phyloP scores from a whole-genome alignment of 2,113 vertebrate species.

The Corythoichthys intestinalis region DNA sequence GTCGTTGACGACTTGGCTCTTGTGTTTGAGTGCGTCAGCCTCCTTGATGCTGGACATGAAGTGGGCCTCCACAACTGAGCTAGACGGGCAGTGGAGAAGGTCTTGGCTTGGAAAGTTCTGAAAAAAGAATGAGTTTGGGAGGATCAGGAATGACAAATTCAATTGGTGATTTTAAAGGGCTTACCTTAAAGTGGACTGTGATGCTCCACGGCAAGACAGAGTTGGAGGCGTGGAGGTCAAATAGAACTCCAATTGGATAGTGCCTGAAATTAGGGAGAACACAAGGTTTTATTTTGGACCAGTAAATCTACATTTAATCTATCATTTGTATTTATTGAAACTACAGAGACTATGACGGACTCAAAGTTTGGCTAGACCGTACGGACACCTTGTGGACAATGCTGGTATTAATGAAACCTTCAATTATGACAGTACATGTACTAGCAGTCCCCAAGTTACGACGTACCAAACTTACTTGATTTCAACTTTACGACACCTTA shows the following conservation, averaged over 20 bases:
- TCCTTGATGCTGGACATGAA: conserved; percentile 99
- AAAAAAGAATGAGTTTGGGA: not conserved
- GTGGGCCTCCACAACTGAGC: conserved; percentile 92
- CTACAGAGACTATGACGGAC: not conserved
- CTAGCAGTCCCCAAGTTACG: no score
- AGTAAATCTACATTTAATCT: not conserved
- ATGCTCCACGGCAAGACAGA: conserved; percentile 93
- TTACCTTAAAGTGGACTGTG: conserved; percentile 97
- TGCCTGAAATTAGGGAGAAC: conserved; percentile 77
- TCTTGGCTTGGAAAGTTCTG: conserved; percentile 93
- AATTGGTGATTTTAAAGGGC: not conserved
- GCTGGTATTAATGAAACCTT: not conserved
- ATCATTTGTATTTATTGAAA: not conserved
- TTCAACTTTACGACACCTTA: no score
- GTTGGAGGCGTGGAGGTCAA: conserved; percentile 93
- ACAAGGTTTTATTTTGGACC: conserved; percentile 4
- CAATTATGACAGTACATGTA: no score
- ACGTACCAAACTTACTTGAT: no score
- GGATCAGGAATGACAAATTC: not conserved
- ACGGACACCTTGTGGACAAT: conserved; percentile 51
- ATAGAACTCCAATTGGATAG: conserved; percentile 93
- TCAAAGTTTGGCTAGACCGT: not conserved
- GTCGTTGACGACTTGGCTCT: conserved; percentile 97
- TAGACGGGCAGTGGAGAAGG: conserved; percentile 88
- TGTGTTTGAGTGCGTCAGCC: conserved; percentile 98